Evolutionary conservation across 2,888 invertebrate species (phyloP).

Genomic region (Pedicia rivosa): DNA sequence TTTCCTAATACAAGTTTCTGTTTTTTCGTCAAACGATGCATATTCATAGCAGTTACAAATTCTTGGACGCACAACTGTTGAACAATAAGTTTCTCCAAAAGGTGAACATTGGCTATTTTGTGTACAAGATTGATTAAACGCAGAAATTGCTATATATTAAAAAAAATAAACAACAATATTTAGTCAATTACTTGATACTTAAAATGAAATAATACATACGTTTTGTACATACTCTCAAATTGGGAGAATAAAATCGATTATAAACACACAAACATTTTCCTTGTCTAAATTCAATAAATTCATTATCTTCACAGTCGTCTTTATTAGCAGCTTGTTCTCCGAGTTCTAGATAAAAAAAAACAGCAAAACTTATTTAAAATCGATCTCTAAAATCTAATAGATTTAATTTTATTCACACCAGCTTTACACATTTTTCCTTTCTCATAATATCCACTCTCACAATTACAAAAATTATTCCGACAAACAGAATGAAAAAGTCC

Average conservation of each 20-base stretch:
- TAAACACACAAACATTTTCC: slow-evolving; percentile 26
- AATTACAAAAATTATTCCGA: slow-evolving; percentile 22
- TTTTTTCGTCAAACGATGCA: slow-evolving; percentile 22
- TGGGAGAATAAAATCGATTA: slow-evolving; percentile 24
- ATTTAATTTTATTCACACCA: slow-evolving; percentile 14
- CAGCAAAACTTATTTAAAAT: neutral
- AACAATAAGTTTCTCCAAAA: slow-evolving; percentile 20
- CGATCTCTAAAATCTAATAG: neutral
- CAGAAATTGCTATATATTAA: slow-evolving; percentile 17
- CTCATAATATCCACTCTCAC: slow-evolving; percentile 24
- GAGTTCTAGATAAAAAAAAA: slow-evolving; percentile 16
- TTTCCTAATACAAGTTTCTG: slow-evolving; percentile 23
- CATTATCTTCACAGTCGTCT: slow-evolving; percentile 22
- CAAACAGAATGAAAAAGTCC: slow-evolving; percentile 26
- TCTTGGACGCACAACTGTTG: slow-evolving; percentile 20
- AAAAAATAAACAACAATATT: neutral
- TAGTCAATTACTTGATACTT: neutral
- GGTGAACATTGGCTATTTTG: slow-evolving; percentile 29
- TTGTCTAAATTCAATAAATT: slow-evolving; percentile 13
- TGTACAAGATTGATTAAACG: slow-evolving; percentile 24
- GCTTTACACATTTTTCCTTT: slow-evolving; percentile 24
- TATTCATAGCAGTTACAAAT: slow-evolving; percentile 26
- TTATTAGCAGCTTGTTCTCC: slow-evolving; percentile 27
- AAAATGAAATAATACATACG: slow-evolving; percentile 18
- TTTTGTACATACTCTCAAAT: slow-evolving; percentile 25